Evolutionary conservation across 2,888 invertebrate species (phyloP).

Genomic region (Chrysolina oricalcia): DNA sequence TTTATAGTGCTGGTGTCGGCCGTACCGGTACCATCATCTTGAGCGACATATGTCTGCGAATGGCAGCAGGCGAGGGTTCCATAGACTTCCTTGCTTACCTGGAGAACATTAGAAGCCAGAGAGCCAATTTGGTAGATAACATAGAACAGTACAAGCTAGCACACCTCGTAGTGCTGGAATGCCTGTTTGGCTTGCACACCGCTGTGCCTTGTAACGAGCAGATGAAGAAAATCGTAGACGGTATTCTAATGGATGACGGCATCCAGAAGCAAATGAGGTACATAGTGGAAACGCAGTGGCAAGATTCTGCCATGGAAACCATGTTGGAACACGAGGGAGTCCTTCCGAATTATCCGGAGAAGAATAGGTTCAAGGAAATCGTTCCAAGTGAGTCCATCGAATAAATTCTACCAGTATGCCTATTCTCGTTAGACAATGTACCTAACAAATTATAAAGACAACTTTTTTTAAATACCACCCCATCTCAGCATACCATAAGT

Average conservation of each 20-base stretch:
- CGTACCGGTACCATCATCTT: conserved; percentile 77
- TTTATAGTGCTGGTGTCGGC: conserved; percentile 75
- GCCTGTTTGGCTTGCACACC: conserved; percentile 67
- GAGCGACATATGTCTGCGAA: conserved; percentile 74
- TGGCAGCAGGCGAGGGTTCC: conserved; percentile 69
- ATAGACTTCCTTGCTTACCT: conserved; percentile 65
- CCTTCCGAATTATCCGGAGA: conserved; percentile 57
- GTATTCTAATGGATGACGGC: conserved; percentile 60
- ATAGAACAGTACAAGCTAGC: conserved; percentile 72
- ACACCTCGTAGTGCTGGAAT: conserved; percentile 71
- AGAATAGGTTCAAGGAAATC: conserved; percentile 69
- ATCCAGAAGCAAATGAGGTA: conserved; percentile 66
- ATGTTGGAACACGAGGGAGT: conserved; percentile 43
- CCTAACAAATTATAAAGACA: too few species aligned
- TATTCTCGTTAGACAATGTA: too few species aligned
- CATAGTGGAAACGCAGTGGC: conserved; percentile 69
- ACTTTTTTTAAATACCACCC: too few species aligned
- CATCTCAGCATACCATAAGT: too few species aligned
- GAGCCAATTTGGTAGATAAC: conserved; percentile 70
- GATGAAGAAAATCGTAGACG: conserved; percentile 60
- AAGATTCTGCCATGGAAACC: conserved; percentile 69
- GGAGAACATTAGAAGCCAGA: conserved; percentile 65
- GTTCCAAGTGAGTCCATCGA: conserved; percentile 62
- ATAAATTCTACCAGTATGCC: too few species aligned
- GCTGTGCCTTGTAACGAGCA: conserved; percentile 66